Conservation (phyloP, 2,113 vertebrate species). For the Oryzias melastigma region DNA sequence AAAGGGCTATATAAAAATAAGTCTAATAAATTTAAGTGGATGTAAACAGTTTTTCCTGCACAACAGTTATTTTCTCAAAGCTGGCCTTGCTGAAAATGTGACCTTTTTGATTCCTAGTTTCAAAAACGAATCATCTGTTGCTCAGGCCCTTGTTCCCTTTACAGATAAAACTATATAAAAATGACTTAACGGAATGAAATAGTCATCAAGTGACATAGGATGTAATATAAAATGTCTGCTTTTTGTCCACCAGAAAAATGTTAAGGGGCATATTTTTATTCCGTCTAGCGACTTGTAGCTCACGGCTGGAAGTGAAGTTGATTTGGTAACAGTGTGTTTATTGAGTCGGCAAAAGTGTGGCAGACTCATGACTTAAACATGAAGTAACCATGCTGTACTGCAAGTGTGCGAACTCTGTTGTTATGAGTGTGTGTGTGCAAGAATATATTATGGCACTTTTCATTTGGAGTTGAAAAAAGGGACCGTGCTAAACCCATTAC, state of each 20-base stretch:
- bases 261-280: slow-evolving; percentile 11
- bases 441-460: slow-evolving; percentile 31
- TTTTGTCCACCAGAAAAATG: slow-evolving; percentile 3
- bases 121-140: no score
- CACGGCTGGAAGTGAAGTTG: slow-evolving; percentile 20
- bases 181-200: no score
- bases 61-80: no score
- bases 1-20: no score
- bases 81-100: no score
- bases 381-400: slow-evolving; percentile 23
- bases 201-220: no score
- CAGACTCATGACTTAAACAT: slow-evolving; percentile 54
- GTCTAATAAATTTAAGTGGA: no score
- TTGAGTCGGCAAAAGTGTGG: slow-evolving; percentile 41
- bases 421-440: neutral
- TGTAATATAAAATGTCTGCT: neutral
- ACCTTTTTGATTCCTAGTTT: no score
- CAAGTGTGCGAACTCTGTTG: slow-evolving; percentile 21
- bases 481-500: slow-evolving; percentile 47
- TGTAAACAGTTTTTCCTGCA: no score
- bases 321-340: slow-evolving; percentile 24
- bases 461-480: slow-evolving; percentile 36
- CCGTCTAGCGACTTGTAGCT: slow-evolving; percentile 11
- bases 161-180: no score
- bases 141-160: no score